Percentiles rank a stretch among this genome's conserved stretches.
phyloP scores from a whole-genome alignment of 30 jellyfish, hydroid and myxozoan species.

The Hydractinia echinata region DNA sequence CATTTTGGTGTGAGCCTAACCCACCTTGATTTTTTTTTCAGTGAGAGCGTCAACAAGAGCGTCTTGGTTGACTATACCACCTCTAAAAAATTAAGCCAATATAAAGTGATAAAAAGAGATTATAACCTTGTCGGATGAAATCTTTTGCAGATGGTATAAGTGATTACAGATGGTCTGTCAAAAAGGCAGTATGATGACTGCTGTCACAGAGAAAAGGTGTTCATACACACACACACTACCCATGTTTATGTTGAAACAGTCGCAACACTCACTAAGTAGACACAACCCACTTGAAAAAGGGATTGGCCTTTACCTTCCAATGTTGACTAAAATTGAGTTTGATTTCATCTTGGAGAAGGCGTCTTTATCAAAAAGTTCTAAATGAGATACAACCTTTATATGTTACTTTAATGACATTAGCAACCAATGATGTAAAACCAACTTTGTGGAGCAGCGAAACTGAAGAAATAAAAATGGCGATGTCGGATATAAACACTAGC shows the following conservation, averaged over 20 bases:
- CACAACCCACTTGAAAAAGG: neutral
- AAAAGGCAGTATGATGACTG: too few relatives aligned
- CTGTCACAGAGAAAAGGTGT: too few relatives aligned
- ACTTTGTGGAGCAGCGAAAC: too few relatives aligned
- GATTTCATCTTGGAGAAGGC: slow-evolving; percentile 68
- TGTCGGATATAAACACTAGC: too few relatives aligned
- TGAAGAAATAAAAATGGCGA: too few relatives aligned
- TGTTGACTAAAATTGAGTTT: slow-evolving; percentile 60
- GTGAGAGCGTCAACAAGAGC: slow-evolving; percentile 62
- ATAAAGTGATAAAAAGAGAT: neutral
- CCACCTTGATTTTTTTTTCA: slow-evolving; percentile 35
- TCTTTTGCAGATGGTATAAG: too few relatives aligned
- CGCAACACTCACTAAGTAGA: too few relatives aligned
- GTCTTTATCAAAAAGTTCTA: slow-evolving; percentile 62
- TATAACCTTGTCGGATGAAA: neutral
- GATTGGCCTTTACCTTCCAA: slow-evolving; percentile 37
- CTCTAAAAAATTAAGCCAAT: slow-evolving; percentile 25
- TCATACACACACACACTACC: too few relatives aligned
- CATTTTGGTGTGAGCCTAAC: neutral
- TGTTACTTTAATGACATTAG: too few relatives aligned
- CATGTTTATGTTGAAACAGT: too few relatives aligned
- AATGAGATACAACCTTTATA: neutral
- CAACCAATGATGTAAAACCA: too few relatives aligned
- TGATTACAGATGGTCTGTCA: too few relatives aligned
- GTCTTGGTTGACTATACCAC: slow-evolving; percentile 72